A percentile compares a stretch with the other conserved stretches of the same genome.
phyloP scores from a whole-genome alignment of 2,888 invertebrate genomes.

The Eustalomyia histrio region DNA sequence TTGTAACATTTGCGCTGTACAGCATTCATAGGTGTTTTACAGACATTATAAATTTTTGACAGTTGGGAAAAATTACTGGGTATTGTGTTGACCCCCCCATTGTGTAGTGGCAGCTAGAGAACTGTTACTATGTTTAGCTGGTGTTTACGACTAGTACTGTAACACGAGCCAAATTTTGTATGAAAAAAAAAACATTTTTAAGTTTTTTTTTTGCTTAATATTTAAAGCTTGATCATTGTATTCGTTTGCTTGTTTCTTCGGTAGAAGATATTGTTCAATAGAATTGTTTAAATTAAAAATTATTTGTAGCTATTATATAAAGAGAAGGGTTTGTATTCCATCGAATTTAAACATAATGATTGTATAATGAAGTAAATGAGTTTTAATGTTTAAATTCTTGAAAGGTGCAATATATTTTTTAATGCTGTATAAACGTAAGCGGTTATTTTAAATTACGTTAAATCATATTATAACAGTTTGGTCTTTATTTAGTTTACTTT shows the following conservation, averaged over 20 bases:
- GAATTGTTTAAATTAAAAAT: constrained; percentile 50
- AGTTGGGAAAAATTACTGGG: constrained; percentile 77
- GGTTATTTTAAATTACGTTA: too few relatives aligned
- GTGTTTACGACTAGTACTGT: constrained; percentile 67
- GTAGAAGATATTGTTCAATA: constrained; percentile 59
- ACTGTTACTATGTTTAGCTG: constrained; percentile 56
- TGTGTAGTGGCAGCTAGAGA: constrained; percentile 69
- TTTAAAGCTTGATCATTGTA: neutral
- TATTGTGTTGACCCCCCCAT: constrained; percentile 77
- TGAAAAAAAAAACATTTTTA: constrained; percentile 17
- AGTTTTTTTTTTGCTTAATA: neutral
- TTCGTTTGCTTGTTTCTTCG: constrained; percentile 5
- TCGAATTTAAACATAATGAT: constrained; percentile 8
- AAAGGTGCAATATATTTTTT: neutral
- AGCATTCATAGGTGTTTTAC: constrained; percentile 62
- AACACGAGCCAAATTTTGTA: constrained; percentile 73
- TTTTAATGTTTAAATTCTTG: neutral
- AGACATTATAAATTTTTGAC: constrained; percentile 76
- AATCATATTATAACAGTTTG: too few relatives aligned
- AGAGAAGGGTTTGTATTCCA: constrained; percentile 5
- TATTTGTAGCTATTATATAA: constrained; percentile 23
- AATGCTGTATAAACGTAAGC: too few relatives aligned
- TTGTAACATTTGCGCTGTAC: constrained; percentile 67
- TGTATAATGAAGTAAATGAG: neutral
- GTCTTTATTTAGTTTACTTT: too few relatives aligned